phyloP scores from a whole-genome alignment of 2,888 invertebrate genomes.

The Marronus borbonicus region DNA sequence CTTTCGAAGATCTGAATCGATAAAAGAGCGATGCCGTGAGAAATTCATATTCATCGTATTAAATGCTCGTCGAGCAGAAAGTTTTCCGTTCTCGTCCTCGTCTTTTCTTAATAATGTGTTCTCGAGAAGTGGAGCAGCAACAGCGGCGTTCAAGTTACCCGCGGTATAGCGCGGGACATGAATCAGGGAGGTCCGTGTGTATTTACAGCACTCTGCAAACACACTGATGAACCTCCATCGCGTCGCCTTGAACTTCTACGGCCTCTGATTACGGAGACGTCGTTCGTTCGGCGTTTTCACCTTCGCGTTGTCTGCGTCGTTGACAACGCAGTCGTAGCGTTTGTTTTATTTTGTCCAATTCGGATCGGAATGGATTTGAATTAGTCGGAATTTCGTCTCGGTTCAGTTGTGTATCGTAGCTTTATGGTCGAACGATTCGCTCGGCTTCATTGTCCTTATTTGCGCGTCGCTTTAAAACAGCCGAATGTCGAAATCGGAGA shows the following conservation, averaged over 20 bases:
- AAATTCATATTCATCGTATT: conserved; percentile 33
- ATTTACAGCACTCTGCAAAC: conserved; percentile 47
- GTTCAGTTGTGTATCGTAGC: conserved; percentile 31
- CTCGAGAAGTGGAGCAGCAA: conserved; percentile 9
- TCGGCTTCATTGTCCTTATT: conserved; percentile 28
- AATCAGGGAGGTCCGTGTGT: conserved; percentile 38
- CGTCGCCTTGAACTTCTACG: conserved; percentile 48
- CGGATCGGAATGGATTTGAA: conserved; percentile 14
- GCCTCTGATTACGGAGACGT: conserved; percentile 36
- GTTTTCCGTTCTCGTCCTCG: not conserved
- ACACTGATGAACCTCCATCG: conserved; percentile 51
- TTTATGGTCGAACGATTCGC: conserved; percentile 43
- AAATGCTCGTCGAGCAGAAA: conserved; percentile 18
- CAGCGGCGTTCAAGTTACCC: not conserved
- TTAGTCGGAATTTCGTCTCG: conserved; percentile 34
- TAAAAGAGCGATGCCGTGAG: conserved; percentile 13
- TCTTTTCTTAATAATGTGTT: conserved; percentile 15
- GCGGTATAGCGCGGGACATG: conserved; percentile 33
- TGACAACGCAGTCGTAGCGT: not conserved
- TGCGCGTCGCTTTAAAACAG: not conserved
- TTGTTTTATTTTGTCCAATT: conserved; percentile 35
- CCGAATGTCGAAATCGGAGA: not conserved
- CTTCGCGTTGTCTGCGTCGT: conserved; percentile 7
- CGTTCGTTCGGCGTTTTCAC: conserved; percentile 14
- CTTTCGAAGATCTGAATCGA: not conserved